Percentiles rank a stretch among this genome's conserved stretches.
These are phyloP conservation scores for Tinamus guttatus DNA, from an alignment of 2,113 vertebrate genomes.

Conservation along the genomic window DNA sequence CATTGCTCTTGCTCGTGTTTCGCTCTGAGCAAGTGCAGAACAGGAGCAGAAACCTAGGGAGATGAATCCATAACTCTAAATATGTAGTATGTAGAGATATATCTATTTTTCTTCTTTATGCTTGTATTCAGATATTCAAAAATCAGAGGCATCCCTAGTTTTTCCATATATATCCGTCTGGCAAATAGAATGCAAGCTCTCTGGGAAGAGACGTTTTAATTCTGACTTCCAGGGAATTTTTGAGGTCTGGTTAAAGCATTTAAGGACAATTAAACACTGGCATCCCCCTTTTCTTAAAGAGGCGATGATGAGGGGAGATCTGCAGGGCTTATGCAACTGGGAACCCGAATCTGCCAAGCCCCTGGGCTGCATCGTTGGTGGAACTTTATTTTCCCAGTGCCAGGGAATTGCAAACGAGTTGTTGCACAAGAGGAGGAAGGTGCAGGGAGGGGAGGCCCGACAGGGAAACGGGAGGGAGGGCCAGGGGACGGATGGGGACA, in stretches of 20 bases:
- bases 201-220: background rate
- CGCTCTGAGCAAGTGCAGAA: rapidly evolving
- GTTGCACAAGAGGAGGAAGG: background rate
- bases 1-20: rapidly evolving
- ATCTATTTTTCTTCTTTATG: too few relatives aligned
- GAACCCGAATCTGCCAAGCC: background rate
- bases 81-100: too few relatives aligned
- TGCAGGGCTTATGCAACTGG: background rate
- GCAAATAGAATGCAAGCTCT: background rate
- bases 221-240: background rate
- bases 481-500: rapidly evolving
- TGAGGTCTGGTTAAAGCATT: background rate
- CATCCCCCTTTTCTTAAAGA: too few relatives aligned
- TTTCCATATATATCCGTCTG: background rate
- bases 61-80: background rate
- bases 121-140: background rate
- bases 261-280: background rate
- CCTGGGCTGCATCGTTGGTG: too few relatives aligned
- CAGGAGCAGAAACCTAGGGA: background rate
- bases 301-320: background rate
- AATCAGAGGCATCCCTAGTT: background rate
- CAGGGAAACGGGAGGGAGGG: background rate
- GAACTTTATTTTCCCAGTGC: background rate
- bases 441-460: background rate
- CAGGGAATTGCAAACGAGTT: rapidly evolving